Evolutionary conservation across 2,888 invertebrate species (phyloP), one percentile per base, ranked within the genome.

Genomic region (Standfussiana lucernea): DNA sequence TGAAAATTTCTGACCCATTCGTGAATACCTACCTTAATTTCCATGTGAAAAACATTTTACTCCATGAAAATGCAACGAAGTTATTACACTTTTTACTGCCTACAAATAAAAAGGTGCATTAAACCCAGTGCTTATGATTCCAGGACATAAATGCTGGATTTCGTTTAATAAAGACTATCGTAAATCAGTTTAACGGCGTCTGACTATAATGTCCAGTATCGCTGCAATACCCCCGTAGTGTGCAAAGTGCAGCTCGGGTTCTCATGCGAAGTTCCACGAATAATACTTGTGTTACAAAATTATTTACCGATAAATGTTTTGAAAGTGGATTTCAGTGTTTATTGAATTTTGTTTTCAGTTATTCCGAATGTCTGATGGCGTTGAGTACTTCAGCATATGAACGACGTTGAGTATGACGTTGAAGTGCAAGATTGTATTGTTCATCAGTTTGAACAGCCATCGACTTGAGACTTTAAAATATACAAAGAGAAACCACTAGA

Each of bases 141-240:
- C 72, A 77, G 75, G 74, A 70, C 72, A 75, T 82, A 75, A 78
- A 86, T 79, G 79, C 72, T 37, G 76, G 75, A 76, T 78, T 77
- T 77, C 70, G 70, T 79, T 85, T 82, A 84, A 87, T 88, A 83
- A 79, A 81, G 79, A 79, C 73, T 75, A 76, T 75, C 77, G 79
- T 90, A 90, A 87, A 89, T 89, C 88, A 89, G 82, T 86, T 85
- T 88, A 86, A 91, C 84, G 83, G 79, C 77, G 86, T 82, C 84
- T 85, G 89, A 86, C 85, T 86, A 87, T 91, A 89, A 90, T 88
- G 85, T 86, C 87, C 89, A 88, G 84, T 90, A 91, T 90, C 89
- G 88, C 85, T 79, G 85, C 89, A 86, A 88, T 90, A 89, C 86
- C 86, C 83, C 78, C 53, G 79, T 83, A 86, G 89, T 88, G 87